phyloP scores from a whole-genome alignment of 37 sponge, comb jelly and placozoan species.

The Mnemiopsis leidyi region DNA sequence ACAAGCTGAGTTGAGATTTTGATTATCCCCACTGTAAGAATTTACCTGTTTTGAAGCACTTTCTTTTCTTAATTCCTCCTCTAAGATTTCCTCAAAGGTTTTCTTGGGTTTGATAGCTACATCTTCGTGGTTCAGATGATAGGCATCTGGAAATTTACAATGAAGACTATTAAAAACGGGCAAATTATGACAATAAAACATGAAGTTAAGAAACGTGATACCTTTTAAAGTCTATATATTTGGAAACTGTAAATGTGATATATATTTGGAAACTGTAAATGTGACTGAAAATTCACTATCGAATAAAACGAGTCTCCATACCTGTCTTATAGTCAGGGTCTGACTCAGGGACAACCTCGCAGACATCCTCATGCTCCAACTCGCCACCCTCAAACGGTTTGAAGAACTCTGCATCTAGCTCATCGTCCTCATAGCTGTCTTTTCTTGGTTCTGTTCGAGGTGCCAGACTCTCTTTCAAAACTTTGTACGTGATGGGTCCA shows the following conservation, averaged over 20 bases:
- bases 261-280: not conserved
- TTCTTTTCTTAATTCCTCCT: constrained; percentile 2
- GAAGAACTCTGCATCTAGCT: not conserved
- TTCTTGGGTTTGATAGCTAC: constrained; percentile 23
- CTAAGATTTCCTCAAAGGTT: constrained; percentile 5
- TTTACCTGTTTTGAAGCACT: not conserved
- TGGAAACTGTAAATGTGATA: no score
- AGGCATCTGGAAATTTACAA: no score
- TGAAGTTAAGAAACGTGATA: no score
- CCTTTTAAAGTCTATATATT: no score
- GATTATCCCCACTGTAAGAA: no score
- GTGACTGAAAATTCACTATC: no score
- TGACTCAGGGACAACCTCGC: not conserved
- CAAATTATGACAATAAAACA: no score
- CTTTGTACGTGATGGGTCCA: constrained; percentile 24
- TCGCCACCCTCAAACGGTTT: not conserved
- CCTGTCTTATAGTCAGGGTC: not conserved
- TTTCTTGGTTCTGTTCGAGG: not conserved
- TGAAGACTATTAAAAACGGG: no score
- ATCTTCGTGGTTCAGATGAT: no score
- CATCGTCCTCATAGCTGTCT: constrained; percentile 3
- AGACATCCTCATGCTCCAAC: not conserved
- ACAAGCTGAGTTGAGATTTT: no score
- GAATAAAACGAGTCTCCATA: no score
- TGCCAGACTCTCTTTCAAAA: not conserved